A percentile compares a stretch with the other conserved stretches of the same genome.
These are phyloP conservation scores for Heteractis magnifica DNA, from an alignment of 92 coral and sea anemone species.

Conservation along the genomic window DNA sequence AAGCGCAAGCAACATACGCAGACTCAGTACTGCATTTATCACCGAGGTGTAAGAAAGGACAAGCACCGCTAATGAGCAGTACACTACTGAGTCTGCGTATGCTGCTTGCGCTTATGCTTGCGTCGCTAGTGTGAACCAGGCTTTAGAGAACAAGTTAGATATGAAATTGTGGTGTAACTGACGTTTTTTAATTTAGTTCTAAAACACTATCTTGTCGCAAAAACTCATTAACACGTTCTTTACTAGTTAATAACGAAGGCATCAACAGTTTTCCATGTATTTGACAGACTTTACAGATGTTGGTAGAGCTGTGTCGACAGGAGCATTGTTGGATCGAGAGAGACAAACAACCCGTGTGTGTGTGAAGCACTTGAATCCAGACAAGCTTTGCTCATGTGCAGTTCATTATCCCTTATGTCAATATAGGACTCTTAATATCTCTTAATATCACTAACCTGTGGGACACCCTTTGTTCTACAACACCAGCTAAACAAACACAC, in stretches of 20 bases:
- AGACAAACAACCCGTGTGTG: not conserved
- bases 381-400: not conserved
- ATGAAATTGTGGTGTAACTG: too few relatives aligned
- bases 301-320: not conserved
- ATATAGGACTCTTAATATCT: not conserved
- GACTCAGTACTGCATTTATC: too few relatives aligned
- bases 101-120: too few relatives aligned
- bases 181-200: too few relatives aligned
- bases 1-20: too few relatives aligned
- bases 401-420: not conserved
- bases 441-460: not conserved
- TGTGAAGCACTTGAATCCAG: not conserved
- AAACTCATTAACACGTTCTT: too few relatives aligned
- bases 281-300: not conserved
- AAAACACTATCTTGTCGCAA: too few relatives aligned
- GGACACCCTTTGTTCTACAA: not conserved
- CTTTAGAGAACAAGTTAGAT: too few relatives aligned
- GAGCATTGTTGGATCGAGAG: not conserved
- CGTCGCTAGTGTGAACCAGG: too few relatives aligned
- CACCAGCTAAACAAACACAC: constrained; percentile 3
- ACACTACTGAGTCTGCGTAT: too few relatives aligned
- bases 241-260: not conserved
- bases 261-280: not conserved
- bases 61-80: too few relatives aligned
- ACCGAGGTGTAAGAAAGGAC: too few relatives aligned